phyloP scores from a whole-genome alignment of 2,888 invertebrate species.

The Caenorhabditis zanzibari region DNA sequence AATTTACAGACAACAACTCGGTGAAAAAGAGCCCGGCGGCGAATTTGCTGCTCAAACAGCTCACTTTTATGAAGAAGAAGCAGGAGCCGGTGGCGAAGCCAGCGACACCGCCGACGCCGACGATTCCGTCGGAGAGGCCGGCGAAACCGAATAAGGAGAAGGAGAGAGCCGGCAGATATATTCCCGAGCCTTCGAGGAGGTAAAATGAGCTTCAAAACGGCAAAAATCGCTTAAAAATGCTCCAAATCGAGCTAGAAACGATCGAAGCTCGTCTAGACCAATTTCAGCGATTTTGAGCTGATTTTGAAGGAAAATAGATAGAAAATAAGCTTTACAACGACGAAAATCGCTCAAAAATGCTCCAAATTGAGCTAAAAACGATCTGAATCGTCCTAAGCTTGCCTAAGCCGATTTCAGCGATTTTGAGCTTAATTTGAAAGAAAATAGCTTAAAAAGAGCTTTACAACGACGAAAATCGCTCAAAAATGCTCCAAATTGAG shows the following conservation, averaged over 20 bases:
- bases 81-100: background rate
- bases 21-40: background rate
- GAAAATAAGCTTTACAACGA: no score
- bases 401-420: no score
- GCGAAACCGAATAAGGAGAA: slow-evolving; percentile 60
- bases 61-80: slow-evolving; percentile 43
- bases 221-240: background rate
- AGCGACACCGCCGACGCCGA: background rate
- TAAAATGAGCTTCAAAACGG: no score
- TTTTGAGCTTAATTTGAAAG: no score
- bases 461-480: background rate
- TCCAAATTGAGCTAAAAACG: no score
- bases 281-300: no score
- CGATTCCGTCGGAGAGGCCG: slow-evolving; percentile 40
- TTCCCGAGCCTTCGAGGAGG: slow-evolving; percentile 51
- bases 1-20: background rate
- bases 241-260: background rate
- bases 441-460: background rate
- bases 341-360: no score
- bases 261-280: no score
- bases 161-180: slow-evolving; percentile 44
- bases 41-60: slow-evolving; percentile 33
- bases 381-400: no score
- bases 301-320: no score
- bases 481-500: background rate